Conservation (phyloP, 2,113 vertebrate species). For the Ifrita kowaldi region DNA sequence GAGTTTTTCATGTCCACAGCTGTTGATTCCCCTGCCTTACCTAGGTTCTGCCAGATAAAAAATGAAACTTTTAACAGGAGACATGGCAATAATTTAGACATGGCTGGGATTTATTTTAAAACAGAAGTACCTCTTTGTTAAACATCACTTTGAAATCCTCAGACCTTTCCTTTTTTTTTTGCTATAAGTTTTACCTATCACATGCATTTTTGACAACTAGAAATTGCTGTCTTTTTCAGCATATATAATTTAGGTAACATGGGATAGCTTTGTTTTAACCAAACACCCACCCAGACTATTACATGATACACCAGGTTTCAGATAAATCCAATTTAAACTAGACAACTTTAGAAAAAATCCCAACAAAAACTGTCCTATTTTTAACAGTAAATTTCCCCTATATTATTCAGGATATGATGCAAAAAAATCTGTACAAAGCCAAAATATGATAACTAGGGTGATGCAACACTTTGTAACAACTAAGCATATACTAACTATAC, state of each 20-base stretch:
- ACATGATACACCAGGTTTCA: background rate
- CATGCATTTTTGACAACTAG: background rate
- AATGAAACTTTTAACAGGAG: background rate
- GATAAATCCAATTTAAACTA: background rate
- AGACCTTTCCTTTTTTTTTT: background rate
- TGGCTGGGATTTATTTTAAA: background rate
- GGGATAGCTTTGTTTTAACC: background rate
- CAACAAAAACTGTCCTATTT: background rate
- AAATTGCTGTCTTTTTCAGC: background rate
- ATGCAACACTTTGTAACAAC: background rate
- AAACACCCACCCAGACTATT: background rate
- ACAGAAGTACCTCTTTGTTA: background rate
- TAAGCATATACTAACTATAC: background rate
- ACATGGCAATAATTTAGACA: background rate
- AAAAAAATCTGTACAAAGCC: background rate
- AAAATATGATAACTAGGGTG: background rate
- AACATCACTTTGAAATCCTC: background rate
- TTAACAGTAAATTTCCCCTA: background rate
- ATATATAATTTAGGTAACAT: background rate
- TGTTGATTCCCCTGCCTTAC: background rate
- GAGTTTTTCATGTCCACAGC: background rate
- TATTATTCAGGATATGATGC: background rate
- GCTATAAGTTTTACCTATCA: background rate
- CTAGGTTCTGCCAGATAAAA: background rate
- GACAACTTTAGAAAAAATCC: background rate